Evolutionary conservation across 1,140 invertebrate genomes (phyloP).

Genomic region (Brachionus rotundiformis): DNA sequence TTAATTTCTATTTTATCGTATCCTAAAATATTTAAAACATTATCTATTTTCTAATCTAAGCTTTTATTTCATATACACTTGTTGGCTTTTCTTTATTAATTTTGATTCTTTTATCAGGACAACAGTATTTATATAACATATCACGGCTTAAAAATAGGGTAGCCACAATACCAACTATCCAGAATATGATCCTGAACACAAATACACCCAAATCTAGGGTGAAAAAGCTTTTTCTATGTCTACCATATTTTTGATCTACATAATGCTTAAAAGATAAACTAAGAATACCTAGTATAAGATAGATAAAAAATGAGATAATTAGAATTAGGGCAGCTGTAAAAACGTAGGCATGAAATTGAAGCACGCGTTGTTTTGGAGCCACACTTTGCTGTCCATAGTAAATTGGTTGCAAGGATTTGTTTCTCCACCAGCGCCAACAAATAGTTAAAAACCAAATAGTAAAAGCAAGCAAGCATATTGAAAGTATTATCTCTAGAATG

Average conservation of each 20-base stretch:
- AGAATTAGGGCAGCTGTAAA: slow-evolving; percentile 28
- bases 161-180: slow-evolving; percentile 37
- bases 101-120: slow-evolving; percentile 11
- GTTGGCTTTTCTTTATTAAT: slow-evolving; percentile 48
- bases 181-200: slow-evolving; percentile 43
- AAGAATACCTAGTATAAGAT: slow-evolving; percentile 37
- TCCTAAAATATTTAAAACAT: no score
- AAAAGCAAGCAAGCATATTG: slow-evolving; percentile 32
- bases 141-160: slow-evolving; percentile 30
- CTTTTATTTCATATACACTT: slow-evolving; percentile 28
- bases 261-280: neutral
- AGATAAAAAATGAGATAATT: slow-evolving; percentile 36
- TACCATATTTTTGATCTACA: slow-evolving; percentile 11
- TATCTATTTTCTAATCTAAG: neutral
- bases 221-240: neutral
- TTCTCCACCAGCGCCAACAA: slow-evolving; percentile 50
- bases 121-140: slow-evolving; percentile 41
- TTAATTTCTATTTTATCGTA: no score
- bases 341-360: slow-evolving; percentile 30
- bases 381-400: neutral
- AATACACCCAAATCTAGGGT: slow-evolving; percentile 36
- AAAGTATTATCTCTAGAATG: slow-evolving; percentile 28
- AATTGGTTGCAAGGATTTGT: slow-evolving; percentile 44
- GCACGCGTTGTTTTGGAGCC: neutral
- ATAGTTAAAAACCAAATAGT: slow-evolving; percentile 50